Percentiles rank a stretch among this genome's conserved stretches.
Evolutionary conservation across 2,888 invertebrate genomes (phyloP).

Genomic region (Malacosoma neustria): DNA sequence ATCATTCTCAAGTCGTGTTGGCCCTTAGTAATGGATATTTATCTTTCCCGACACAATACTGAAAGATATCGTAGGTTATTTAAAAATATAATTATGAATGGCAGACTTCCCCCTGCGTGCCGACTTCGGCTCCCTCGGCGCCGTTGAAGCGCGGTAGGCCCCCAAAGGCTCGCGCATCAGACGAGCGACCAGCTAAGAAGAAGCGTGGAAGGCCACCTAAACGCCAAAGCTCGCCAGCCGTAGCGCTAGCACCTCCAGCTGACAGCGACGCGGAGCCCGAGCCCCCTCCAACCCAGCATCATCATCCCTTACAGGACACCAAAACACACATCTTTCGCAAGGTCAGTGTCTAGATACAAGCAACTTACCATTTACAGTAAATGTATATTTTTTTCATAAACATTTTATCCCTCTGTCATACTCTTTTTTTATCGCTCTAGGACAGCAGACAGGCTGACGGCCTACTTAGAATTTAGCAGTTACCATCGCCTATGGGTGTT

Average conservation of each 20-base stretch:
- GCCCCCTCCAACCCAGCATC: slow-evolving; percentile 36
- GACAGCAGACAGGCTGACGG: too few species aligned
- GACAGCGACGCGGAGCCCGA: slow-evolving; percentile 41
- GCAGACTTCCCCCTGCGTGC: slow-evolving; percentile 38
- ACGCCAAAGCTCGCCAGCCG: slow-evolving; percentile 21
- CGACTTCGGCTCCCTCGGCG: slow-evolving; percentile 18
- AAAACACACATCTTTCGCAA: slow-evolving; percentile 61
- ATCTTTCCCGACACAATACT: too few species aligned
- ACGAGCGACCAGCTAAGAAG: slow-evolving; percentile 61
- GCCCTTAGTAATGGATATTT: too few species aligned
- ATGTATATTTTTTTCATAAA: slow-evolving; percentile 3
- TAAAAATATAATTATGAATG: too few species aligned
- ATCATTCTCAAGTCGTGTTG: too few species aligned
- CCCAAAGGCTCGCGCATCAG: slow-evolving; percentile 58
- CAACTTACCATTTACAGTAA: background rate
- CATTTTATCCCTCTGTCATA: too few species aligned
- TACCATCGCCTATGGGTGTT: too few species aligned
- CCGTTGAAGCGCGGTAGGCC: slow-evolving; percentile 68
- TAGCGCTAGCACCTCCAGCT: slow-evolving; percentile 18
- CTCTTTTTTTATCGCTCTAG: too few species aligned
- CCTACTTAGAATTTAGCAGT: too few species aligned
- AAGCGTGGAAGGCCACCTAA: slow-evolving; percentile 45
- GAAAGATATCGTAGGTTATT: too few species aligned
- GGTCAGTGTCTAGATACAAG: slow-evolving; percentile 22
- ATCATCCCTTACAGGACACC: slow-evolving; percentile 36